Conservation (phyloP, 2,888 invertebrate genomes). For the Operophtera brumata region DNA sequence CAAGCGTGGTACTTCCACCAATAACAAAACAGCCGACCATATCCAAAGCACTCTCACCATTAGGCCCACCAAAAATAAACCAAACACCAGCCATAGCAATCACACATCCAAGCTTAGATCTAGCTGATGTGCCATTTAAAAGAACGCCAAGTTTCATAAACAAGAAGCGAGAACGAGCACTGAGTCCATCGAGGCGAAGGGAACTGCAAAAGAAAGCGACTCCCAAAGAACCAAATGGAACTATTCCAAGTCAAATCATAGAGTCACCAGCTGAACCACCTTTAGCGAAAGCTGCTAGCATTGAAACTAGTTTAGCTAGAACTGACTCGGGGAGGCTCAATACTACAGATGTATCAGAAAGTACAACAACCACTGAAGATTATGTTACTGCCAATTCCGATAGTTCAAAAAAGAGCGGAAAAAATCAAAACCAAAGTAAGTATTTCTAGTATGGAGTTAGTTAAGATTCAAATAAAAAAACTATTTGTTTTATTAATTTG, state of each 20-base stretch:
- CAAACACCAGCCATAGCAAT: slow-evolving; percentile 81
- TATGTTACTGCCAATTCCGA: slow-evolving; percentile 93
- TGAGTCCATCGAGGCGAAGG: slow-evolving; percentile 75
- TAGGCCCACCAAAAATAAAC: slow-evolving; percentile 54
- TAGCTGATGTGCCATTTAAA: slow-evolving; percentile 73
- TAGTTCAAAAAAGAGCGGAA: slow-evolving; percentile 83
- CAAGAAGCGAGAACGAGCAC: slow-evolving; percentile 74
- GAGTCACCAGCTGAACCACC: slow-evolving; percentile 64
- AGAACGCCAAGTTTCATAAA: slow-evolving; percentile 75
- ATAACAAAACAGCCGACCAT: slow-evolving; percentile 75
- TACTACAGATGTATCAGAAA: slow-evolving; percentile 91
- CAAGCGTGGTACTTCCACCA: slow-evolving; percentile 65
- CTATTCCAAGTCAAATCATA: slow-evolving; percentile 61
- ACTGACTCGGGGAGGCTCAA: slow-evolving; percentile 87
- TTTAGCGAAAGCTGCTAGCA: slow-evolving; percentile 59
- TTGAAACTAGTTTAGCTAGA: slow-evolving; percentile 80
- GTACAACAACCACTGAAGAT: slow-evolving; percentile 91
- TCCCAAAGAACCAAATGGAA: slow-evolving; percentile 70
- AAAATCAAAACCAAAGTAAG: slow-evolving; percentile 71
- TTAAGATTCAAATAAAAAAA: background rate
- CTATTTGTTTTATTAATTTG: background rate
- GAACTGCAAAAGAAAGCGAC: slow-evolving; percentile 68
- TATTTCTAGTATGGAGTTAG: slow-evolving; percentile 22
- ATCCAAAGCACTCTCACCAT: slow-evolving; percentile 60
- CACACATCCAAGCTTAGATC: slow-evolving; percentile 77